Evolutionary conservation across 2,797 vertebrate genomes (phyloP), one percentile per base, ranked within the genome.

Genomic region (Bradypus variegatus): DNA sequence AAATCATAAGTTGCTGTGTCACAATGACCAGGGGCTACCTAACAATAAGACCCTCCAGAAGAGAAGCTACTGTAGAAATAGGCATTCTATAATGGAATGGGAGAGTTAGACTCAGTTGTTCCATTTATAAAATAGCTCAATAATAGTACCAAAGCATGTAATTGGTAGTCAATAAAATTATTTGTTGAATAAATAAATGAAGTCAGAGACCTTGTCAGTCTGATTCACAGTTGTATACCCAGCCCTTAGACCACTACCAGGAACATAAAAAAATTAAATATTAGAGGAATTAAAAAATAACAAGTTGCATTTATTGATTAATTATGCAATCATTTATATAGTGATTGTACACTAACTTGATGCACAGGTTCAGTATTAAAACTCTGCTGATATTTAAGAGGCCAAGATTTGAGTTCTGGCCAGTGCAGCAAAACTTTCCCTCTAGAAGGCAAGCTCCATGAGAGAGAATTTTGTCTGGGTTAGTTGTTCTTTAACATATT

Each of bases 1-100:
- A 94, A 90, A 91, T 93, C 81, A 80, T 94, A 95, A 94, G 77
- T 90, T 89, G 83, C 23, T 90, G 18, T 87, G 72, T 93, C 92
- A 79, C 87, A 90, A 79, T 93, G 41, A 78, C 85, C 87, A 83
- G 48, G 15, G 55, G 65, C 85, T 82, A 93, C 75, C 15, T n/a
- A 78, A 90, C 72, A 58, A 41, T 86, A 84, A 94, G 62, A 91
- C 41, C n/a, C 86, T 33, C 58, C 41, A n/a, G 18, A 93, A 92
- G 29, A 94, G 73, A 91, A 93, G 89, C 73, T 18, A 88, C 60
- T 88, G 21, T 82, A 67, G 27, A 90, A 85, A 64, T 15, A 33
- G 64, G 65, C 90, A 91, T 81, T 91, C 90, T 77, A 38, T 60
- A 10, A 60, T 90, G 6, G 75, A 87, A 85, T 82, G 55, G 53